Percentiles rank a stretch among this genome's conserved stretches.
Conservation (phyloP, 1,140 invertebrate species). For the Lepidurus couesii region DNA sequence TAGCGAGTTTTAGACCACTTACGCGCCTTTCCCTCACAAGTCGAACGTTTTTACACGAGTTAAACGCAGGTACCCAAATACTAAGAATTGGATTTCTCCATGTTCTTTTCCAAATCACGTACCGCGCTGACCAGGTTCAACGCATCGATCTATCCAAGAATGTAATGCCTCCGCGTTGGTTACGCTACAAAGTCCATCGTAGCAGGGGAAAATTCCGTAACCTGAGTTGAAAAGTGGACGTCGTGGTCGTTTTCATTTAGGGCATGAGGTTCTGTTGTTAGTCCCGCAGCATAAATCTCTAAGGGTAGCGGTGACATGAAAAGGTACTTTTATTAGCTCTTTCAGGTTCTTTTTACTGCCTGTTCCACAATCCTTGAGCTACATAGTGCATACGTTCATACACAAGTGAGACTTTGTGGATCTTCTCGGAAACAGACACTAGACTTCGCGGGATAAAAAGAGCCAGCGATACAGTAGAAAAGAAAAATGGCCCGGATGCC, state of each 20-base stretch:
- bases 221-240: not conserved
- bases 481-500: not conserved
- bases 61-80: too few relatives aligned
- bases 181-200: not conserved
- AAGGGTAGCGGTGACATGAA: not conserved
- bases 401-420: constrained; percentile 5
- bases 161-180: not conserved
- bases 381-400: not conserved
- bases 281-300: constrained; percentile 7
- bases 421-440: not conserved
- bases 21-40: too few relatives aligned
- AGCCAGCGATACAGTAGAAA: not conserved
- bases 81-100: too few relatives aligned
- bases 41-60: too few relatives aligned
- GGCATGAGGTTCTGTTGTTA: not conserved
- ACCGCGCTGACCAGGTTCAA: not conserved
- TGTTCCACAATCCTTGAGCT: not conserved
- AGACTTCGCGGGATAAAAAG: not conserved
- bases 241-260: not conserved
- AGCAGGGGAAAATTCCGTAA: not conserved
- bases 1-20: too few relatives aligned
- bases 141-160: not conserved
- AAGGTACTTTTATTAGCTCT: constrained; percentile 7
- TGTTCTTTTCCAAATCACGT: not conserved
- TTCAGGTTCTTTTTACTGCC: constrained; percentile 11